Conservation (phyloP, 1,140 invertebrate genomes). For the Tetranychus urticae region DNA sequence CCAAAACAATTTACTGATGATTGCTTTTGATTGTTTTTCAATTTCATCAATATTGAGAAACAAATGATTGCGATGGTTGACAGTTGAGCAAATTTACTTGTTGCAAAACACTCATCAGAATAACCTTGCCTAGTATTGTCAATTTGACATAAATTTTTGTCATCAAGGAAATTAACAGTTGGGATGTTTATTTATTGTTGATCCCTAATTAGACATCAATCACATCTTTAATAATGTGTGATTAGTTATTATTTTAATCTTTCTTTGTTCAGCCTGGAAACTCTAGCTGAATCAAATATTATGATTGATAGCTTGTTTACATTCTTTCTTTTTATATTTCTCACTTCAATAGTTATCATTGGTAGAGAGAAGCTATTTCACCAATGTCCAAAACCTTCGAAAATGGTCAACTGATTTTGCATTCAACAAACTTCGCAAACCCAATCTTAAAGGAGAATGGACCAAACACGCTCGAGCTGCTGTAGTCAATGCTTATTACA, state of each 20-base stretch:
- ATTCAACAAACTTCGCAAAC: constrained; percentile 44
- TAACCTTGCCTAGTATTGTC: not conserved
- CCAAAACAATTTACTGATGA: not conserved
- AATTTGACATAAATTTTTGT: not conserved
- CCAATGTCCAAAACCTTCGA: constrained; percentile 45
- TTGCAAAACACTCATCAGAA: too few relatives aligned
- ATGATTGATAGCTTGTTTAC: too few relatives aligned
- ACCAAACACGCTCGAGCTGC: constrained; percentile 45
- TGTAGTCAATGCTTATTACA: constrained; percentile 59
- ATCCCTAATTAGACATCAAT: not conserved
- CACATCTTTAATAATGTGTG: constrained; percentile 11
- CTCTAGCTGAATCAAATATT: too few relatives aligned
- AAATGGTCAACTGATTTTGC: constrained; percentile 47
- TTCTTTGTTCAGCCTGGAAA: too few relatives aligned
- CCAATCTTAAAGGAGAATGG: constrained; percentile 63
- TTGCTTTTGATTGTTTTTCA: not conserved
- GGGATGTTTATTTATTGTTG: constrained; percentile 17
- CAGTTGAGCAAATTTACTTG: too few relatives aligned
- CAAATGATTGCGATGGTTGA: too few relatives aligned
- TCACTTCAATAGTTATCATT: constrained; percentile 16
- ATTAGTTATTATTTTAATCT: constrained; percentile 7
- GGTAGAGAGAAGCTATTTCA: constrained; percentile 29
- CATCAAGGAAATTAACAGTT: not conserved
- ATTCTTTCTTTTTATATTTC: constrained; percentile 7
- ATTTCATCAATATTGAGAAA: not conserved